Base-by-base conservation (phyloP, 92 coral and sea anemone species). In the Scolanthus callimorphus region DNA sequence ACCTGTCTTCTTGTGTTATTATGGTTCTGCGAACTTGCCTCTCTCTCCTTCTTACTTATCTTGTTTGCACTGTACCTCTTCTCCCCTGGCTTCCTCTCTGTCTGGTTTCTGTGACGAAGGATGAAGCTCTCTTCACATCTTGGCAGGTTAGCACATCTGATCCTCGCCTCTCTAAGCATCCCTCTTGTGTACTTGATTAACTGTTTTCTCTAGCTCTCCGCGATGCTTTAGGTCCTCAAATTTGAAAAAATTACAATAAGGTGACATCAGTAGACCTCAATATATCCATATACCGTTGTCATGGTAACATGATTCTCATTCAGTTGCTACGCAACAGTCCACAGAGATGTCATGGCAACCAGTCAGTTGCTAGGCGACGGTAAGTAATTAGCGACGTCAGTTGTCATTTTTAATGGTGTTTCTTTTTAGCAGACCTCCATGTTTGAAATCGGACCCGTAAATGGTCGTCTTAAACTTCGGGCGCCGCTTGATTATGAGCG, bases 401-500 rank as follows among this genome's bases (percentile, higher is more conserved):
- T n/a, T n/a, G n/a, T n/a, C n/a, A n/a, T n/a, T n/a, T n/a, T n/a
- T n/a, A n/a, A n/a, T n/a, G n/a, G n/a, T n/a, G n/a, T n/a, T 23
- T 29, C 45, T 49, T 29, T 25, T 39, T 61, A 52, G 79, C 84
- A 86, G 95, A 86, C 89, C n/a, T 54, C 70, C 31, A 73, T 55
- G 22, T 91, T 91, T 52, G 24, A 41, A 21, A 87, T 91, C 17
- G 58, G 46, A 63, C 69, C 72, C 27, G 27, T 65, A 21, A 41
- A 39, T 38, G 97, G 97, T 1, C 44, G 27, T 26, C 78, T 91
- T 8, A 65, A 59, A 12, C 58, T 91, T 49, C 38, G 39, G 2
- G 67, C 61, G 2, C 62, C 84, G 20, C 73, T 91, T 66, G 97
- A 91, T 49, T 91, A 63, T 27, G 97, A 91, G 71, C 76, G 27